These are phyloP conservation scores for Epistrophella euchroma DNA, from an alignment of 2,888 invertebrate genomes.

Conservation along the genomic window DNA sequence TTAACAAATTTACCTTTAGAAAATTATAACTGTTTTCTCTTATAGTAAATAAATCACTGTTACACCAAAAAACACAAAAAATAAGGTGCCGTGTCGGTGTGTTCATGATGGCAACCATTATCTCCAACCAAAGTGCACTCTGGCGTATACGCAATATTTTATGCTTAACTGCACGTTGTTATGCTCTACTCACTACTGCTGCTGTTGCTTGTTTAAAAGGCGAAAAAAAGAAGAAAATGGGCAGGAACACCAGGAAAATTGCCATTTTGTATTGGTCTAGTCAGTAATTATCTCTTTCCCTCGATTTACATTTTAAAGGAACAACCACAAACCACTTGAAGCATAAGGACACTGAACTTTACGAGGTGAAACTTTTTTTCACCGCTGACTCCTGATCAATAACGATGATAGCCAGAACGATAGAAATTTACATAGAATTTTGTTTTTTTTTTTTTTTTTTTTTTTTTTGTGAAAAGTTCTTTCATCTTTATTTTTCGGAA, in stretches of 20 bases:
- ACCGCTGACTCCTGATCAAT: background rate
- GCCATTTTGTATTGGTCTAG: constrained; percentile 22
- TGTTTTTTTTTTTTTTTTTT: background rate
- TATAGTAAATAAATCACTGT: constrained; percentile 26
- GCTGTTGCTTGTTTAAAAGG: constrained; percentile 2
- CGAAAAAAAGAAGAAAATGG: background rate
- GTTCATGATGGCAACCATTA: constrained; percentile 24
- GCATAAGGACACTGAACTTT: background rate
- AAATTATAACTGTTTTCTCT: background rate
- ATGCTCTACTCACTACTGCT: background rate
- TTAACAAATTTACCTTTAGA: constrained; percentile 2
- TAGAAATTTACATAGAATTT: background rate
- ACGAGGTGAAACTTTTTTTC: background rate
- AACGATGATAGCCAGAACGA: background rate
- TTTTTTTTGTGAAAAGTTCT: background rate
- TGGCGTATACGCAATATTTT: constrained; percentile 46
- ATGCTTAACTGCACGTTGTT: constrained; percentile 36
- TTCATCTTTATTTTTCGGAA: background rate
- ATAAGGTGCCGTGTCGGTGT: constrained; percentile 18
- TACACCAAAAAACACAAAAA: constrained; percentile 8
- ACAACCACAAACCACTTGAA: background rate
- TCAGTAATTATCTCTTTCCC: constrained; percentile 23
- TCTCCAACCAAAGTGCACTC: constrained; percentile 34
- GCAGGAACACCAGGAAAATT: background rate
- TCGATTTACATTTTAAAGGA: no score